Conservation (phyloP, 2,113 vertebrate species). For the Neopipo cinnamomea region DNA sequence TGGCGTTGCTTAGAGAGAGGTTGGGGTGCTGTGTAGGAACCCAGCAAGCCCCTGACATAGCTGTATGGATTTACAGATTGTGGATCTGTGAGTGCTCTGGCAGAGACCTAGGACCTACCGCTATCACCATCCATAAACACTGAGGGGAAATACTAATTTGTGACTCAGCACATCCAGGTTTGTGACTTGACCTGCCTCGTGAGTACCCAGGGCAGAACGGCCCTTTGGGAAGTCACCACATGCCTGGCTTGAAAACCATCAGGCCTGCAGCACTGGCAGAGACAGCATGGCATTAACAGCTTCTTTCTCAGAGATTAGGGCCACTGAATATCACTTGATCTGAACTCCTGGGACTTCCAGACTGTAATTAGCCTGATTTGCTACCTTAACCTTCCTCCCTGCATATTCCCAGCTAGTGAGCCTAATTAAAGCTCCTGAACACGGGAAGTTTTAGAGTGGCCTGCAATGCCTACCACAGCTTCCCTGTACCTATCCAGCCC, state of each 20-base stretch:
- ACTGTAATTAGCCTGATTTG: slow-evolving; percentile 54
- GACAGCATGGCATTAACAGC: not conserved
- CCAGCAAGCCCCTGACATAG: rapidly evolving
- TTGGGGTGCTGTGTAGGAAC: not conserved
- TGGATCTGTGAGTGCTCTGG: not conserved
- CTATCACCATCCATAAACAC: not conserved
- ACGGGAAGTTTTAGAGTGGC: not conserved
- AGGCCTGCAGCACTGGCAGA: not conserved
- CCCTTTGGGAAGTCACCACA: not conserved
- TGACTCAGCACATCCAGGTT: not conserved
- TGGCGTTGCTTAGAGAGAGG: not conserved
- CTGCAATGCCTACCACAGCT: not conserved
- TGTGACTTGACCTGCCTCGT: not conserved
- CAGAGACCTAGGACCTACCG: not conserved
- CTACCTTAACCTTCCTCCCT: slow-evolving; percentile 31
- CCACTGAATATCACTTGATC: not conserved
- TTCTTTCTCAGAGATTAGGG: not conserved
- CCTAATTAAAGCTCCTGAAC: slow-evolving; percentile 17
- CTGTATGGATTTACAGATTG: not conserved
- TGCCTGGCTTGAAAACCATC: not conserved
- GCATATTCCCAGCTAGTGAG: not conserved
- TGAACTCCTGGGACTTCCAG: slow-evolving; percentile 28
- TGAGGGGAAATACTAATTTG: not conserved
- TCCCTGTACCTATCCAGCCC: not conserved
- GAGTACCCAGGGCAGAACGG: not conserved